Percentiles rank a stretch among this genome's conserved stretches.
These are phyloP conservation scores for Cyclina sinensis DNA, from an alignment of 1,140 invertebrate genomes.

Conservation along the genomic window DNA sequence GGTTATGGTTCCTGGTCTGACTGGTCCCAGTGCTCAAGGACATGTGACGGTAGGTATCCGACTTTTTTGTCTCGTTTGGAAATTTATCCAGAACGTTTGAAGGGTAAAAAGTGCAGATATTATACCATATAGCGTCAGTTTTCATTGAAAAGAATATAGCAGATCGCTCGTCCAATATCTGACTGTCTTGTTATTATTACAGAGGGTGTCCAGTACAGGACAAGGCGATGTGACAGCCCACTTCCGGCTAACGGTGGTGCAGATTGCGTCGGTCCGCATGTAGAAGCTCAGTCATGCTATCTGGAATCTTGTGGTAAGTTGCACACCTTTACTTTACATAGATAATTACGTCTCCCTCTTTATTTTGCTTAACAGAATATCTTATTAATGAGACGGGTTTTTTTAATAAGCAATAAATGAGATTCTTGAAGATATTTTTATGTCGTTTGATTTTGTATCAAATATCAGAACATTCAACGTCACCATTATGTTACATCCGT, in stretches of 20 bases:
- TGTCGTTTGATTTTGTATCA: too few relatives aligned
- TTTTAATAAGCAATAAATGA: too few relatives aligned
- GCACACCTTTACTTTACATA: background rate
- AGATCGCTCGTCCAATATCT: too few relatives aligned
- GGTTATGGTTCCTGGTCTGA: slow-evolving; percentile 1
- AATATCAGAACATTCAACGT: too few relatives aligned
- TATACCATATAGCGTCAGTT: too few relatives aligned
- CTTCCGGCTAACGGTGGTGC: slow-evolving; percentile 35
- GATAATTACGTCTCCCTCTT: background rate
- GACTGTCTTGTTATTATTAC: too few relatives aligned
- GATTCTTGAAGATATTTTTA: too few relatives aligned
- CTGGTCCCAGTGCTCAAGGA: slow-evolving; percentile 27
- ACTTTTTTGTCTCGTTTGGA: too few relatives aligned
- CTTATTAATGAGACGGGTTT: background rate
- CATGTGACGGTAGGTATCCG: slow-evolving; percentile 31
- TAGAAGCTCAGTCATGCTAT: background rate
- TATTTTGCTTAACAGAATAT: background rate
- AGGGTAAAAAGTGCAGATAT: background rate
- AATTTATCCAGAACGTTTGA: background rate
- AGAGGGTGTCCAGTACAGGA: slow-evolving; percentile 30
- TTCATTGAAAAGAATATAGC: too few relatives aligned
- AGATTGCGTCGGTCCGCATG: background rate
- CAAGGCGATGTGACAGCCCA: slow-evolving; percentile 25
- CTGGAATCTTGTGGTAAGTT: slow-evolving; percentile 45
- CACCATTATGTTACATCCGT: too few relatives aligned